These are phyloP conservation scores for Stomatorhinus walkeri DNA, from an alignment of 2,797 vertebrate genomes.

Conservation along the genomic window DNA sequence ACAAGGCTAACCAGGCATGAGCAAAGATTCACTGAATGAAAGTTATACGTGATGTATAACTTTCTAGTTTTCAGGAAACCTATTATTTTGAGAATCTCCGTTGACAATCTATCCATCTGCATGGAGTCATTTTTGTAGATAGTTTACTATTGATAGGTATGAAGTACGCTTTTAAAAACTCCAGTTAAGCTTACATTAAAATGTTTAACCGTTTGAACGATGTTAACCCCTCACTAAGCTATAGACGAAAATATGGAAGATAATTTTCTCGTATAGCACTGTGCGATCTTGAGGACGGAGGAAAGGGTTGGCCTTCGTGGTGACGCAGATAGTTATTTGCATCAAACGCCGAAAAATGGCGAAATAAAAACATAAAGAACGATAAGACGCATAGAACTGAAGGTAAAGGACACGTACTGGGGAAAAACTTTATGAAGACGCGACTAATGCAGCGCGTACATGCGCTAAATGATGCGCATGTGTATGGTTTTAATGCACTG, in stretches of 20 bases:
- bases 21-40: background rate
- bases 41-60: background rate
- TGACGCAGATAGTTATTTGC: conserved; percentile 19
- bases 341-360: conserved; percentile 19
- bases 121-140: background rate
- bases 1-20: background rate
- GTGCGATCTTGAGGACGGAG: background rate
- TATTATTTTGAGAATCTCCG: background rate
- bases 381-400: background rate
- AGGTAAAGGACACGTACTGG: background rate
- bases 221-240: background rate
- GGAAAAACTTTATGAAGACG: background rate
- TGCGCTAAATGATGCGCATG: background rate
- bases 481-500: background rate
- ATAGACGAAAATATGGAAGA: background rate
- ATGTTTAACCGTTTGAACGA: background rate
- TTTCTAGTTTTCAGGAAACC: background rate
- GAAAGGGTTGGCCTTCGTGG: background rate
- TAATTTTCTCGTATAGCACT: background rate
- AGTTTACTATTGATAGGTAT: too few relatives aligned
- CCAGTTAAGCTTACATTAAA: background rate
- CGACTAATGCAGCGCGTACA: background rate
- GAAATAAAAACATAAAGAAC: conserved; percentile 12
- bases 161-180: background rate
- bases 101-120: background rate